Percentiles rank a stretch among this genome's conserved stretches.
These are phyloP conservation scores for Auanema freiburgensis DNA, from an alignment of 2,888 invertebrate genomes.

Conservation along the genomic window DNA sequence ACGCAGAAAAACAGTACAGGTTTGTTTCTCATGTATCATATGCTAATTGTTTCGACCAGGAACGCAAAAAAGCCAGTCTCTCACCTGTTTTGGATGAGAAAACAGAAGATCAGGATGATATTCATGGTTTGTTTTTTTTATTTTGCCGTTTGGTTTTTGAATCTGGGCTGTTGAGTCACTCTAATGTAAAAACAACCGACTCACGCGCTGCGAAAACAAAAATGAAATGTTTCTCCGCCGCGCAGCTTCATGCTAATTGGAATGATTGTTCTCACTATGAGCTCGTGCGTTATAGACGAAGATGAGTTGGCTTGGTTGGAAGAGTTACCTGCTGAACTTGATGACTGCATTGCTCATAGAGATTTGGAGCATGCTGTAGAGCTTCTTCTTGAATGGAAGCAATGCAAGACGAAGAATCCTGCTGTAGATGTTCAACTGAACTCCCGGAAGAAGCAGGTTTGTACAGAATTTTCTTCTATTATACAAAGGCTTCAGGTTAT, in stretches of 20 bases:
- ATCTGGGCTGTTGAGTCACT: too few species aligned
- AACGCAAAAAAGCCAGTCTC: constrained; percentile 9
- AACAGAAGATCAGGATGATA: too few species aligned
- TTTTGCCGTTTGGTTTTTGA: too few species aligned
- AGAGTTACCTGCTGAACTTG: constrained; percentile 58
- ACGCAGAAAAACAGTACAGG: constrained; percentile 37
- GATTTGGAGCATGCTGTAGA: constrained; percentile 61
- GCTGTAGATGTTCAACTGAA: constrained; percentile 51
- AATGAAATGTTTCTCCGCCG: neutral
- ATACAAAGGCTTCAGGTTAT: constrained; percentile 47
- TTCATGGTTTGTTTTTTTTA: too few species aligned
- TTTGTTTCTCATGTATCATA: too few species aligned
- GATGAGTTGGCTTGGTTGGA: constrained; percentile 53
- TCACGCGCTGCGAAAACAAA: neutral
- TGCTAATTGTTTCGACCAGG: neutral
- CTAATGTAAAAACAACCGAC: constrained; percentile 1
- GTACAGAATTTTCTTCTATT: neutral
- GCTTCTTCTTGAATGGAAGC: constrained; percentile 60
- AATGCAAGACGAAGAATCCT: constrained; percentile 47
- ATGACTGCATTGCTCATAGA: constrained; percentile 58
- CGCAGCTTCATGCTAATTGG: neutral
- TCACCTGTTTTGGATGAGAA: neutral
- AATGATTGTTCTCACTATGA: neutral
- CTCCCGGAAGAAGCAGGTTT: constrained; percentile 51
- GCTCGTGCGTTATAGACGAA: constrained; percentile 26